These are phyloP conservation scores for Limnothrissa miodon DNA, from an alignment of 2,113 vertebrate species.

Conservation along the genomic window DNA sequence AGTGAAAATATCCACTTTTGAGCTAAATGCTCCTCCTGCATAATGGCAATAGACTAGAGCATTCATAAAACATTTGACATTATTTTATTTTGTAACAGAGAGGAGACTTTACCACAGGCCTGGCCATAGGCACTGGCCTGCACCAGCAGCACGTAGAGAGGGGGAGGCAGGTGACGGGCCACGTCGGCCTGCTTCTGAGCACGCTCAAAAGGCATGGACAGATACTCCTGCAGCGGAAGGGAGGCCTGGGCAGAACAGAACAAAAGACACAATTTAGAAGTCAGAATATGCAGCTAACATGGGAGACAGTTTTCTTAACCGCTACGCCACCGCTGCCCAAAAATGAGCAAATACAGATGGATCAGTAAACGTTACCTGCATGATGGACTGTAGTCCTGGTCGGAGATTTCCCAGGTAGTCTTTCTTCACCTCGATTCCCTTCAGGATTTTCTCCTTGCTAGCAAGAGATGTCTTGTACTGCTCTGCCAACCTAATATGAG, in stretches of 20 bases:
- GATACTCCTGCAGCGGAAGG: slow-evolving; percentile 91
- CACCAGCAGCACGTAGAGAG: slow-evolving; percentile 94
- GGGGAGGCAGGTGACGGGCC: slow-evolving; percentile 87
- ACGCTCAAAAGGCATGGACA: slow-evolving; percentile 95
- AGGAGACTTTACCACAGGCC: slow-evolving; percentile 83
- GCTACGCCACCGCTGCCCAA: too few relatives aligned
- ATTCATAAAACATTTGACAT: not conserved
- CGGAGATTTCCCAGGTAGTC: slow-evolving; percentile 95
- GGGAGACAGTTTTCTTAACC: too few relatives aligned
- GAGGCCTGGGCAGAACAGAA: slow-evolving; percentile 75
- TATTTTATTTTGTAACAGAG: not conserved
- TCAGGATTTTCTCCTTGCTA: slow-evolving; percentile 93
- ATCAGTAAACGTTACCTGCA: slow-evolving; percentile 80
- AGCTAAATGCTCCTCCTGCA: not conserved
- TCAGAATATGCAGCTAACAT: too few relatives aligned
- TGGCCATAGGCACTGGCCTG: slow-evolving; percentile 93
- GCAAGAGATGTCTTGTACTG: slow-evolving; percentile 88
- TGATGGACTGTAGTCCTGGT: slow-evolving; percentile 93
- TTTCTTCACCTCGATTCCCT: slow-evolving; percentile 96
- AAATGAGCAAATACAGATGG: not conserved
- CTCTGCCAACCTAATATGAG: slow-evolving; percentile 82
- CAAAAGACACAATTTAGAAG: not conserved
- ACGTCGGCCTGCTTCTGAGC: slow-evolving; percentile 92
- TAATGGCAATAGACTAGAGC: too few relatives aligned
- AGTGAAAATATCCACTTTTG: too few relatives aligned